These are phyloP conservation scores for Poeciliopsis retropinna DNA, from an alignment of 2,113 vertebrate species.

Conservation along the genomic window DNA sequence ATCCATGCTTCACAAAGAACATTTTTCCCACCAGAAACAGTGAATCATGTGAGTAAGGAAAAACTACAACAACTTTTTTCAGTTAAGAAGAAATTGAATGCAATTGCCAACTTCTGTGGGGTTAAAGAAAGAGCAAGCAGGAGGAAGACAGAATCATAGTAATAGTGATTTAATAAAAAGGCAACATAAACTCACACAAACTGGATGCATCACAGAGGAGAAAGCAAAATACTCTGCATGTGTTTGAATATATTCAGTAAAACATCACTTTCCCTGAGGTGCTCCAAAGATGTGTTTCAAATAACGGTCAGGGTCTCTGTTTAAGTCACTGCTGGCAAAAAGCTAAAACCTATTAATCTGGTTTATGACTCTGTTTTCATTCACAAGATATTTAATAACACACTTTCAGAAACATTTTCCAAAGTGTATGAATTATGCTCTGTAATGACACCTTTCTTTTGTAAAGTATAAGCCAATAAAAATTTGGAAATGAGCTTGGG, in stretches of 20 bases:
- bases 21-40: not conserved
- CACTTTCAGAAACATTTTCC: constrained; percentile 29
- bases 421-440: constrained; percentile 35
- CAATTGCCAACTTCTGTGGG: not conserved
- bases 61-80: not conserved
- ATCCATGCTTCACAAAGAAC: not conserved
- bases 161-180: not conserved
- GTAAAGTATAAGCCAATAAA: constrained; percentile 48
- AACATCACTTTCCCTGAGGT: not conserved
- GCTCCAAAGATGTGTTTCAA: constrained; percentile 6
- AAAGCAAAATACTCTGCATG: not conserved
- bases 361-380: constrained; percentile 26
- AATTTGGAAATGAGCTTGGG: constrained; percentile 48
- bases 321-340: constrained; percentile 15
- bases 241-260: not conserved
- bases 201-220: not conserved
- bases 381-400: constrained; percentile 40
- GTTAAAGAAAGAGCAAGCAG: not conserved
- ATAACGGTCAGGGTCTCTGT: constrained; percentile 26
- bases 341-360: constrained; percentile 34
- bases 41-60: not conserved
- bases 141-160: not conserved
- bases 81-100: no score
- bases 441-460: constrained; percentile 43
- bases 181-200: not conserved